A percentile compares a stretch with the other conserved stretches of the same genome.
Evolutionary conservation across 92 coral and sea anemone species (phyloP).

Genomic region (Nematostella vectensis): DNA sequence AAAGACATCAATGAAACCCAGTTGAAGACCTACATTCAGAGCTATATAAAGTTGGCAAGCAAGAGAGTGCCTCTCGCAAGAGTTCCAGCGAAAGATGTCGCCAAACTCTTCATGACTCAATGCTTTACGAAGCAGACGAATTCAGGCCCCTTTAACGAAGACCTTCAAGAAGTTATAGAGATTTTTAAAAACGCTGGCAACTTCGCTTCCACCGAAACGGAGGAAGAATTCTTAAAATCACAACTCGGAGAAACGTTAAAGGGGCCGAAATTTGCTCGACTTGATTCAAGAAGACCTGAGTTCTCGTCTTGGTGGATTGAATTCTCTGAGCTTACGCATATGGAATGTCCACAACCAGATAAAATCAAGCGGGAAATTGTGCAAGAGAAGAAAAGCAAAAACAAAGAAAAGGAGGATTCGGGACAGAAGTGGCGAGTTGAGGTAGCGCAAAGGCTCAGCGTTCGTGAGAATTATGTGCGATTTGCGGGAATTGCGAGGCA

Average conservation of each 20-base stretch:
- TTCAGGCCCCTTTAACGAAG: no score
- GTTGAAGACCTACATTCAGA: slow-evolving; percentile 21
- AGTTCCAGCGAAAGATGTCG: slow-evolving; percentile 43
- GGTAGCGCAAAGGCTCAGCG: slow-evolving; percentile 16
- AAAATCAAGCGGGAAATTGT: background rate
- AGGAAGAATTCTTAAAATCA: slow-evolving; percentile 29
- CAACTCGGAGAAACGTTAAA: slow-evolving; percentile 27
- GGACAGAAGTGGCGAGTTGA: slow-evolving; percentile 26
- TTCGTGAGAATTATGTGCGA: slow-evolving; percentile 35
- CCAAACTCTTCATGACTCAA: slow-evolving; percentile 35
- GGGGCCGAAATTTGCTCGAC: slow-evolving; percentile 15
- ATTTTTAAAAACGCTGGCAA: no score
- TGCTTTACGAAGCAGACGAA: slow-evolving; percentile 42
- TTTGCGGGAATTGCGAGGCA: slow-evolving; percentile 34
- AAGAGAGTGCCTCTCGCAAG: slow-evolving; percentile 24
- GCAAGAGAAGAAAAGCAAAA: background rate
- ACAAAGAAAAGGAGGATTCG: slow-evolving; percentile 3
- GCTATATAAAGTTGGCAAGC: slow-evolving; percentile 21
- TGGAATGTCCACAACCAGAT: slow-evolving; percentile 20
- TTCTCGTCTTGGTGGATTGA: slow-evolving; percentile 64
- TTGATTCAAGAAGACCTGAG: slow-evolving; percentile 37
- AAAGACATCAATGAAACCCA: slow-evolving; percentile 43
- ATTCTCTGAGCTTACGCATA: slow-evolving; percentile 29
- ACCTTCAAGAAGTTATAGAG: no score
- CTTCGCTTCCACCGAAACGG: slow-evolving; percentile 16